These are phyloP conservation scores for Punctoribates punctum DNA, from an alignment of 2,888 invertebrate genomes.

Conservation along the genomic window DNA sequence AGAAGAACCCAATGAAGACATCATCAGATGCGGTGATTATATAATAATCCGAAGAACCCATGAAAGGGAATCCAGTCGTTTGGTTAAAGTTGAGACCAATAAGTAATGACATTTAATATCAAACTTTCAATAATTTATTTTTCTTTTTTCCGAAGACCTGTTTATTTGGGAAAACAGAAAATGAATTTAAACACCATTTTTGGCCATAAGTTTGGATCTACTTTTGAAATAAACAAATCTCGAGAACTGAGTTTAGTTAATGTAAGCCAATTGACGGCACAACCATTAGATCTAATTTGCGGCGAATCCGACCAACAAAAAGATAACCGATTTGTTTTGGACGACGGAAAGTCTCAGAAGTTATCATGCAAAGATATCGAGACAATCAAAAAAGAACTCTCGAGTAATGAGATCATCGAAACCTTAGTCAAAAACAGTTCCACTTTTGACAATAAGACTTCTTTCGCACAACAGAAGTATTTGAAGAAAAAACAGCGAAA, in stretches of 20 bases:
- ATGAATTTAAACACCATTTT: conserved; percentile 35
- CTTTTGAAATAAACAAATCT: conserved; percentile 24
- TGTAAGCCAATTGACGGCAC: background rate
- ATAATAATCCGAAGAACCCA: conserved; percentile 36
- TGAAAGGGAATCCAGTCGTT: conserved; percentile 27
- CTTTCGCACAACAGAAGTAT: conserved; percentile 83
- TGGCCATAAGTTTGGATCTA: conserved; percentile 40
- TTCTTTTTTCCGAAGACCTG: background rate
- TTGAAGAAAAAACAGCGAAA: conserved; percentile 89
- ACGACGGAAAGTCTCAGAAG: conserved; percentile 74
- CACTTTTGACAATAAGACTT: conserved; percentile 83
- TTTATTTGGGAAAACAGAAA: conserved; percentile 40
- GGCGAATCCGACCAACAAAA: conserved; percentile 36
- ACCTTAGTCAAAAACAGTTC: conserved; percentile 84
- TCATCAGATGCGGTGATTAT: conserved; percentile 33
- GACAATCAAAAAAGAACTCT: conserved; percentile 67
- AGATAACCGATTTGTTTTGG: conserved; percentile 79
- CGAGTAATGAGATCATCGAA: conserved; percentile 74
- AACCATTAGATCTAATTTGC: conserved; percentile 5
- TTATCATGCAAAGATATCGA: conserved; percentile 77
- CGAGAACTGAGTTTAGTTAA: conserved; percentile 32
- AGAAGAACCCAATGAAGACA: conserved; percentile 25
- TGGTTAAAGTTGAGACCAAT: conserved; percentile 33
- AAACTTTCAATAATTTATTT: background rate
- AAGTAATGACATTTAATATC: conserved; percentile 17